These are phyloP conservation scores for Mycalesis mineus DNA, from an alignment of 2,888 invertebrate species.

Conservation along the genomic window DNA sequence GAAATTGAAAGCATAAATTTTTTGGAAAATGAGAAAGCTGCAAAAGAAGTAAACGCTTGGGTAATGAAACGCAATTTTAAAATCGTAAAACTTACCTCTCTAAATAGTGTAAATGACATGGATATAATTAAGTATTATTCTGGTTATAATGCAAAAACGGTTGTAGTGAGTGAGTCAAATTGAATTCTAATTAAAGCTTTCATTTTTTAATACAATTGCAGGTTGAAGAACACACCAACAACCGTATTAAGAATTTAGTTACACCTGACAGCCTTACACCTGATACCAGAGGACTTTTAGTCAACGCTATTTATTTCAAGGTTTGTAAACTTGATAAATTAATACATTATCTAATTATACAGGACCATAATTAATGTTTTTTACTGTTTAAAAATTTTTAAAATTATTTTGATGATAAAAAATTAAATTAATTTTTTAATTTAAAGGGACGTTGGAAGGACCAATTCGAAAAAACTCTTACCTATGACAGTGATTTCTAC, in stretches of 20 bases:
- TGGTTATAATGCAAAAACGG: too few relatives aligned
- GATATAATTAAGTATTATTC: too few relatives aligned
- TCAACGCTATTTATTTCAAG: constrained; percentile 93
- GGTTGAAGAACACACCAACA: constrained; percentile 65
- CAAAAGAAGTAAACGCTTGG: constrained; percentile 86
- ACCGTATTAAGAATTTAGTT: constrained; percentile 78
- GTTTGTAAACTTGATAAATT: constrained; percentile 38
- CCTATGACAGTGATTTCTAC: constrained; percentile 81
- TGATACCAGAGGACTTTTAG: constrained; percentile 82
- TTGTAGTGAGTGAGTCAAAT: too few relatives aligned
- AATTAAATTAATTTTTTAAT: too few relatives aligned
- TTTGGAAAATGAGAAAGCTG: constrained; percentile 54
- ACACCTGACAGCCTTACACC: constrained; percentile 63
- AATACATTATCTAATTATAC: too few relatives aligned
- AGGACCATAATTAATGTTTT: too few relatives aligned
- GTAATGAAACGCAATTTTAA: constrained; percentile 43
- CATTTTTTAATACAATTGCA: constrained; percentile 28
- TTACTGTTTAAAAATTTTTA: too few relatives aligned
- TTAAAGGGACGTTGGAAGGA: constrained; percentile 81
- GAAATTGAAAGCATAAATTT: constrained; percentile 82
- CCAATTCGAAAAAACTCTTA: constrained; percentile 78
- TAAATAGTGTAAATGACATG: too few relatives aligned
- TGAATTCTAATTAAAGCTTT: too few relatives aligned
- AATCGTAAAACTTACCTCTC: too few relatives aligned
- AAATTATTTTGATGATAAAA: too few relatives aligned